Evolutionary conservation across 2,888 invertebrate genomes (phyloP).

Genomic region (Cephus pygmeus): DNA sequence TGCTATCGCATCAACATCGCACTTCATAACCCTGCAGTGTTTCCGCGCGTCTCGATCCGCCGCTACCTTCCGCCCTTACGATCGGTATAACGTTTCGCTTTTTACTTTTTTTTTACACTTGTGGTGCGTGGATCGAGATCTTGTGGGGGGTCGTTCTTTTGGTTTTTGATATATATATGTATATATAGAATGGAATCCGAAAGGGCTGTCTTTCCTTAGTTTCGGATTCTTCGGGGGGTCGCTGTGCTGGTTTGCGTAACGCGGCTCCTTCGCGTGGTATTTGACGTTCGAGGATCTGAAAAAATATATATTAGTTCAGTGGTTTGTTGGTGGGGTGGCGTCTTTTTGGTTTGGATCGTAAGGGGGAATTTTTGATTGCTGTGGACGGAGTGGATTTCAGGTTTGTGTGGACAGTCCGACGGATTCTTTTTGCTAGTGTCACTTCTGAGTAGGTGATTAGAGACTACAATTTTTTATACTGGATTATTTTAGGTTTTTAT

Average conservation of each 20-base stretch:
- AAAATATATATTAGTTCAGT: neutral
- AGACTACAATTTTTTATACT: neutral
- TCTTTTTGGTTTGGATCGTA: neutral
- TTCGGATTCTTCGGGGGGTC: neutral
- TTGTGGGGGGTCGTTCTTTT: neutral
- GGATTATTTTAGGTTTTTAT: neutral
- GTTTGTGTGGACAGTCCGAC: neutral
- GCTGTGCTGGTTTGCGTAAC: neutral
- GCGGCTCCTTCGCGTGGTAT: neutral
- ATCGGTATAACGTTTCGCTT: neutral
- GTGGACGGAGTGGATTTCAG: neutral
- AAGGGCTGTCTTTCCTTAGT: neutral
- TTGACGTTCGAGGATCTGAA: neutral
- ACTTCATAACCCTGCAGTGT: conserved; percentile 59
- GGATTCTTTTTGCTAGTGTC: neutral
- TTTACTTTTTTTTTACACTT: neutral
- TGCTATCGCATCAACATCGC: conserved; percentile 59
- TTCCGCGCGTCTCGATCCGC: conserved; percentile 55
- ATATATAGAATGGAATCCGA: neutral
- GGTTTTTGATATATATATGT: neutral
- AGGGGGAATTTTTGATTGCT: neutral
- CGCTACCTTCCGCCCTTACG: conserved; percentile 31
- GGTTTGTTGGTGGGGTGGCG: neutral
- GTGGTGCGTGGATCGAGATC: neutral
- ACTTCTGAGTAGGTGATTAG: too few species aligned